A percentile compares a stretch with the other conserved stretches of the same genome.
Evolutionary conservation across 2,888 invertebrate genomes (phyloP).

Genomic region (Drosophila mimica): DNA sequence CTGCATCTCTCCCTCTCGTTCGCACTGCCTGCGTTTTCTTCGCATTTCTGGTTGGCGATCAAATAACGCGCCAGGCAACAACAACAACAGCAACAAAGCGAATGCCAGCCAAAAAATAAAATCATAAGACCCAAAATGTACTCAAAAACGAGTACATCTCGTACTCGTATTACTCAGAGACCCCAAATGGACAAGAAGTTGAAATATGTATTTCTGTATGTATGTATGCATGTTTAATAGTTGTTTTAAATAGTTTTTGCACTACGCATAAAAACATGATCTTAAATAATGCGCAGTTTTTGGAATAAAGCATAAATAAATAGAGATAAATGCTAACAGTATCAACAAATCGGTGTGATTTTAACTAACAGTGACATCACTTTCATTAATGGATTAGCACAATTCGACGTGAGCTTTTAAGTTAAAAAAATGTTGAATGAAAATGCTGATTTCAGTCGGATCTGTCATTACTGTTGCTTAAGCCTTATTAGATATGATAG

Average conservation of each 20-base stretch:
- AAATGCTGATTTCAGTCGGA: constrained; percentile 14
- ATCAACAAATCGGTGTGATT: constrained; percentile 12
- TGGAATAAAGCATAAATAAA: constrained; percentile 16
- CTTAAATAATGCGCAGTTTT: constrained; percentile 37
- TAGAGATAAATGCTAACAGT: constrained; percentile 8
- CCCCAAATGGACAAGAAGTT: neutral
- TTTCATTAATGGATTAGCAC: constrained; percentile 29
- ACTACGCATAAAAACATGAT: constrained; percentile 29
- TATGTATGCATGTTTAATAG: constrained; percentile 9
- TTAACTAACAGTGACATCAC: constrained; percentile 41
- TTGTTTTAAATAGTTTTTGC: constrained; percentile 61
- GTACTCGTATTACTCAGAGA: constrained; percentile 33
- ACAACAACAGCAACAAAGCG: constrained; percentile 11
- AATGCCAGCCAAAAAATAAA: constrained; percentile 39
- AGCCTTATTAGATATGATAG: neutral
- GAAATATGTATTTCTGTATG: neutral
- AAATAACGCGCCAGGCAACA: constrained; percentile 53
- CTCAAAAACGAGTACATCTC: constrained; percentile 23
- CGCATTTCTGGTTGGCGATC: constrained; percentile 59
- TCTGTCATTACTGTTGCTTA: constrained; percentile 23
- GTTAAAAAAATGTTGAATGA: constrained; percentile 8
- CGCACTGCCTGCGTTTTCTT: constrained; percentile 1
- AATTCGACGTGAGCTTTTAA: constrained; percentile 16
- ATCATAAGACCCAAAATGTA: constrained; percentile 24
- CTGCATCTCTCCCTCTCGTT: neutral